phyloP scores from a whole-genome alignment of 2,113 vertebrate genomes.

The Orthonyx spaldingii region DNA sequence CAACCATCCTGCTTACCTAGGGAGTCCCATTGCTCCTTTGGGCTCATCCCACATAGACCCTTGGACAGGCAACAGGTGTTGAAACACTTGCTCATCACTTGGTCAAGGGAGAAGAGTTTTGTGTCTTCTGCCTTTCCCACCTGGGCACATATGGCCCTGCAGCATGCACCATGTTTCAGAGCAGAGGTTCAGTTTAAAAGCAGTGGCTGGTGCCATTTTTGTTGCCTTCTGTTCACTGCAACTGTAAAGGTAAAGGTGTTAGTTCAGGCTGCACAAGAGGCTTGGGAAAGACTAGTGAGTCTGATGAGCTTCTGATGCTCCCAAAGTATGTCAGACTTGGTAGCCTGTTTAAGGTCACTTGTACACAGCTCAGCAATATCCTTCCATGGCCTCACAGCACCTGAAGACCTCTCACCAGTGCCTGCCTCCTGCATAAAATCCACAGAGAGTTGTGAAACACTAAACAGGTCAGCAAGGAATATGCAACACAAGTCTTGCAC shows the following conservation, averaged over 20 bases:
- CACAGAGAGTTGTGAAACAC: background rate
- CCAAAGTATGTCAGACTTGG: background rate
- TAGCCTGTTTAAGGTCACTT: background rate
- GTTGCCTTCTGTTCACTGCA: background rate
- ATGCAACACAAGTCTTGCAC: background rate
- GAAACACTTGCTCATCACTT: background rate
- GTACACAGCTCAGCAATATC: background rate
- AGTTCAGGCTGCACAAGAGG: background rate
- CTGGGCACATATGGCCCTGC: fast-evolving
- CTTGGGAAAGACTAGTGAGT: background rate
- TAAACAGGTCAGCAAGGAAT: background rate
- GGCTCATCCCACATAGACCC: background rate
- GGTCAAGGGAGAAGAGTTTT: background rate
- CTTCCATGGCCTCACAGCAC: background rate
- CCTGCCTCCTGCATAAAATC: background rate
- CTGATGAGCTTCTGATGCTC: background rate
- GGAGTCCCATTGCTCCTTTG: background rate
- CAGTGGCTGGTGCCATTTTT: background rate
- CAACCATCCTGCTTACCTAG: fast-evolving
- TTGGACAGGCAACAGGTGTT: background rate
- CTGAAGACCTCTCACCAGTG: background rate
- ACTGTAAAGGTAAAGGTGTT: background rate
- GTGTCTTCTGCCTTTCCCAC: background rate
- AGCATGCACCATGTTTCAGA: background rate
- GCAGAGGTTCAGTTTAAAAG: background rate